Evolutionary conservation across 2,113 vertebrate genomes (phyloP).

Genomic region (Apodemus speciosus): DNA sequence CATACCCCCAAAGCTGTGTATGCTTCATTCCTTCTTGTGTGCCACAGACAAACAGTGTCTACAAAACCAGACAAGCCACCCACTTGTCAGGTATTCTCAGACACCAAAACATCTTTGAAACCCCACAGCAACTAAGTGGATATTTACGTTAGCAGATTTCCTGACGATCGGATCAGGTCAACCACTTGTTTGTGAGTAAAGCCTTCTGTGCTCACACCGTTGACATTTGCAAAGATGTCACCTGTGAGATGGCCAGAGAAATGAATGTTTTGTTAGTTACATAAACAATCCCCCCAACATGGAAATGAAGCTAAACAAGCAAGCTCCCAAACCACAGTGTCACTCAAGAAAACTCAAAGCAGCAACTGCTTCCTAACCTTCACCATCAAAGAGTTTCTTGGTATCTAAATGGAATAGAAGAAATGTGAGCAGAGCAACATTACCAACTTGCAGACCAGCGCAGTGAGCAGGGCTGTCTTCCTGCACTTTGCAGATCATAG

Average conservation of each 20-base stretch:
- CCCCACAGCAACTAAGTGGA: not conserved
- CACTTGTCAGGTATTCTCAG: conserved; percentile 6
- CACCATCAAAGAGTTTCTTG: not conserved
- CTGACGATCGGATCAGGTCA: conserved; percentile 90
- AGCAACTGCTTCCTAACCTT: not conserved
- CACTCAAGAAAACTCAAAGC: not conserved
- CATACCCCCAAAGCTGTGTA: not conserved
- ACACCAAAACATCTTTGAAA: not conserved
- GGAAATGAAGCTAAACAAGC: not conserved
- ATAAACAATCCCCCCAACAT: not conserved
- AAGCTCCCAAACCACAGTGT: not conserved
- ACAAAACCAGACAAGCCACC: conserved; percentile 10
- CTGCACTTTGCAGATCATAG: conserved; percentile 89
- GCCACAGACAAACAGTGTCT: conserved; percentile 45
- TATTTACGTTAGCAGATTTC: conserved; percentile 90
- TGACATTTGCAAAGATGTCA: conserved; percentile 92
- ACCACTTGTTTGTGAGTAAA: conserved; percentile 90
- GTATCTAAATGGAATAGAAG: conserved; percentile 7
- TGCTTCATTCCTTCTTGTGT: not conserved
- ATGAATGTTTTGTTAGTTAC: not conserved
- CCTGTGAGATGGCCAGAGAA: conserved; percentile 83
- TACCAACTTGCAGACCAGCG: conserved; percentile 93
- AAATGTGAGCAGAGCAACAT: conserved; percentile 38
- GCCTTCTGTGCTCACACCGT: conserved; percentile 89
- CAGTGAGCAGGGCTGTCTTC: conserved; percentile 90